A percentile compares a stretch with the other conserved stretches of the same genome.
Evolutionary conservation across 2,888 invertebrate species (phyloP).

Genomic region (Apantesis nais): DNA sequence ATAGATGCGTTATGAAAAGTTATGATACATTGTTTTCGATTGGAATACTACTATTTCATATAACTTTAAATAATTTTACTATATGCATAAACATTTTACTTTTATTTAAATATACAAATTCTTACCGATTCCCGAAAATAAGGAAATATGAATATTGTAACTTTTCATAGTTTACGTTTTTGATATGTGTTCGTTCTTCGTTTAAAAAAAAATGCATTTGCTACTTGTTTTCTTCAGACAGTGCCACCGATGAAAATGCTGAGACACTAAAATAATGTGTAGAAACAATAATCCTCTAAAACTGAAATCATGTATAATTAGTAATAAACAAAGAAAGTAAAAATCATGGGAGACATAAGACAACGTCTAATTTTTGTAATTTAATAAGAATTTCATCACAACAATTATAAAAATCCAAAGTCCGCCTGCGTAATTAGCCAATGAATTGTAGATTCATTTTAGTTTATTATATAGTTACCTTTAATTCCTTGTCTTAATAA

Average conservation of each 20-base stretch:
- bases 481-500: slow-evolving; percentile 5
- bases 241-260: background rate
- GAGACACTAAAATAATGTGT: background rate
- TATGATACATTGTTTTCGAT: background rate
- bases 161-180: background rate
- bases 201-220: background rate
- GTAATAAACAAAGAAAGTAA: background rate
- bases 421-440: slow-evolving; percentile 46
- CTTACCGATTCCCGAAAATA: background rate
- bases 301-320: background rate
- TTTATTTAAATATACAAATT: background rate
- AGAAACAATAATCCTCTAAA: background rate
- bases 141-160: background rate
- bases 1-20: too few relatives aligned
- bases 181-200: too few relatives aligned
- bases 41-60: background rate
- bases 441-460: slow-evolving; percentile 44
- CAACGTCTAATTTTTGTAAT: background rate
- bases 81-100: background rate
- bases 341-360: background rate
- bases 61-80: background rate
- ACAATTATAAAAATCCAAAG: slow-evolving; percentile 30
- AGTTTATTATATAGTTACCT: slow-evolving; percentile 25
- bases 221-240: background rate
- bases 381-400: slow-evolving; percentile 19